Base-by-base conservation (phyloP, 2,888 invertebrate species). In the Amorpha juglandis region DNA sequence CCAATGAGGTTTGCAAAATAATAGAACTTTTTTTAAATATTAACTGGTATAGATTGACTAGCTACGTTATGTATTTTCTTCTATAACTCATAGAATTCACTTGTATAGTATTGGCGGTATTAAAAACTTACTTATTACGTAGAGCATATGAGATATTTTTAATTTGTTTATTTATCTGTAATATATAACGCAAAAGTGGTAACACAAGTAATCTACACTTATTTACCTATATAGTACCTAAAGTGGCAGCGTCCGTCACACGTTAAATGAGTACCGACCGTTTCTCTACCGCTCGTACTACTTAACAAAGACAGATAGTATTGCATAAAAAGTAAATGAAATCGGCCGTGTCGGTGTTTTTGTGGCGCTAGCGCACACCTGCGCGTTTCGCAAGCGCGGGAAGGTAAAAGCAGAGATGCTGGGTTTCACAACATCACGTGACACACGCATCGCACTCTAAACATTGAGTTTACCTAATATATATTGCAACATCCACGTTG, bases 341-440 rank as follows among this genome's bases (percentile, higher is more conserved):
- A 90, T 90, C 89, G 80, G 82, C 79, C 81, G 77, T 84, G 89
- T 87, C 87, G 85, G 81, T 90, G 90, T 92, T 91, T 92, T 91
- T 91, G 90, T 90, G 84, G 85, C 87, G 92, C 74, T 53, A 33
- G 53, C 87, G 90, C 93, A 88, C 94, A 94, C 94, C 94, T 94
- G 94, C 94, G 94, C 86, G 92, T 93, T 92, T 92, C 92, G 92
- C 92, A 93, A 93, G 90, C 89, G 84, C 84, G 88, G 86, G 84
- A 87, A 90, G 89, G 93, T 92, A 93, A 91, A 91, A 92, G 91
- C 86, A 85, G 89, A 91, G 93, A 92, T 92, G 92, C 83, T 83
- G 87, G 82, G 88, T 93, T 92, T 92, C 92, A 89, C 91, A 92
- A 92, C 84, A 81, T 82, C 79, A 80, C 77, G 79, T 82, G 81